phyloP scores from a whole-genome alignment of 2,888 invertebrate genomes.

The Patella ulyssiponensis region DNA sequence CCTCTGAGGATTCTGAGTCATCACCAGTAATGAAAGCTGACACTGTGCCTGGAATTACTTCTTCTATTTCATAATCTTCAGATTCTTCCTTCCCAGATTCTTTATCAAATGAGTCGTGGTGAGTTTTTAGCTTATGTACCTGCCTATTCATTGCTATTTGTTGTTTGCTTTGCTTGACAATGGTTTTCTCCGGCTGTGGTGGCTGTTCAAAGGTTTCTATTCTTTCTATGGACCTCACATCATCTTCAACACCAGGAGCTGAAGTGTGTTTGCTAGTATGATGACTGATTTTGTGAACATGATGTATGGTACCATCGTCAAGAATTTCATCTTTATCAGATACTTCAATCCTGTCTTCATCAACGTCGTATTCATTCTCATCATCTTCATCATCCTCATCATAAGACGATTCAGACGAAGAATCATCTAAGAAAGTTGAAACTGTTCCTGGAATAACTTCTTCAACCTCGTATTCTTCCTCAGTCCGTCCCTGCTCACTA shows the following conservation, averaged over 20 bases:
- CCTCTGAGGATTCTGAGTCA: constrained; percentile 42
- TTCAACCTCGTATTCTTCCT: constrained; percentile 24
- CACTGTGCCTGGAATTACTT: constrained; percentile 63
- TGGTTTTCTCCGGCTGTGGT: constrained; percentile 52
- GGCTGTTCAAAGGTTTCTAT: constrained; percentile 56
- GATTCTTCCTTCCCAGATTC: constrained; percentile 40
- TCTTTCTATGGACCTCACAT: constrained; percentile 32
- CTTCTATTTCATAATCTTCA: constrained; percentile 59
- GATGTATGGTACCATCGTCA: constrained; percentile 63
- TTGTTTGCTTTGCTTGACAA: constrained; percentile 58
- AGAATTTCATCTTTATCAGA: constrained; percentile 58
- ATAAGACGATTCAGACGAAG: constrained; percentile 32
- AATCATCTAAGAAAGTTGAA: constrained; percentile 26
- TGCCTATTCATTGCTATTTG: constrained; percentile 60
- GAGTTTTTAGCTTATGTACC: constrained; percentile 58
- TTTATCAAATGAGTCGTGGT: constrained; percentile 57
- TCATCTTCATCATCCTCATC: constrained; percentile 43
- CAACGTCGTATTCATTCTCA: constrained; percentile 12
- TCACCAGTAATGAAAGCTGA: constrained; percentile 49
- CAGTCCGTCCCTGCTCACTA: constrained; percentile 28
- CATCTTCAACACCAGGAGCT: constrained; percentile 47
- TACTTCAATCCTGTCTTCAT: constrained; percentile 44
- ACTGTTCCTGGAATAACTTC: constrained; percentile 26
- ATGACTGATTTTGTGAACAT: constrained; percentile 44
- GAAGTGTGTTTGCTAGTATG: constrained; percentile 52